Conservation (phyloP, 2,113 vertebrate genomes). For the Notarius lentiginosus region DNA sequence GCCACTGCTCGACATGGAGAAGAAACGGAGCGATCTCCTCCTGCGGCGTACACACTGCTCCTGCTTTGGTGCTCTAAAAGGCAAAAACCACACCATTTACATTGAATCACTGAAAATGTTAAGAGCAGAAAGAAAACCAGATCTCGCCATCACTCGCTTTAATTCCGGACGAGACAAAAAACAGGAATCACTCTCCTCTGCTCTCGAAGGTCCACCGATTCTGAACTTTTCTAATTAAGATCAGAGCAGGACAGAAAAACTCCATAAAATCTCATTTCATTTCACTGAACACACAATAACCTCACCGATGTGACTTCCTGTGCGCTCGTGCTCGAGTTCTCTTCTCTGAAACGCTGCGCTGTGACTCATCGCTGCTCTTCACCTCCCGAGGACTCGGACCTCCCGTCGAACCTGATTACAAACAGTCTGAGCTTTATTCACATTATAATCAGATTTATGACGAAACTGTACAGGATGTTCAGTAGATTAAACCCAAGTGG, state of each 20-base stretch:
- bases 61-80: constrained; percentile 35
- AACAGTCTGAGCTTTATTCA: neutral
- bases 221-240: neutral
- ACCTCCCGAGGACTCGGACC: constrained; percentile 35
- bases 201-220: neutral
- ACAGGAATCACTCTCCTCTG: neutral
- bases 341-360: constrained; percentile 29
- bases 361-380: constrained; percentile 15
- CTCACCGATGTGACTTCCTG: constrained; percentile 41
- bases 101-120: neutral
- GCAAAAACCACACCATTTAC: neutral
- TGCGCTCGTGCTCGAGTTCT: constrained; percentile 12
- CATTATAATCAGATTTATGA: neutral
- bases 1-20: constrained; percentile 41
- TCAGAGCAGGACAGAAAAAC: neutral
- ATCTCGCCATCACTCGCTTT: too few relatives aligned
- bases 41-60: constrained; percentile 37
- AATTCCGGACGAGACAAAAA: neutral
- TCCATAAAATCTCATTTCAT: neutral
- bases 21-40: constrained; percentile 56
- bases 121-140: neutral
- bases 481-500: neutral
- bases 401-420: constrained; percentile 32
- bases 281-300: neutral
- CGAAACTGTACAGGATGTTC: neutral